phyloP scores from a whole-genome alignment of 2,888 invertebrate species.

The Agrilus biguttatus region DNA sequence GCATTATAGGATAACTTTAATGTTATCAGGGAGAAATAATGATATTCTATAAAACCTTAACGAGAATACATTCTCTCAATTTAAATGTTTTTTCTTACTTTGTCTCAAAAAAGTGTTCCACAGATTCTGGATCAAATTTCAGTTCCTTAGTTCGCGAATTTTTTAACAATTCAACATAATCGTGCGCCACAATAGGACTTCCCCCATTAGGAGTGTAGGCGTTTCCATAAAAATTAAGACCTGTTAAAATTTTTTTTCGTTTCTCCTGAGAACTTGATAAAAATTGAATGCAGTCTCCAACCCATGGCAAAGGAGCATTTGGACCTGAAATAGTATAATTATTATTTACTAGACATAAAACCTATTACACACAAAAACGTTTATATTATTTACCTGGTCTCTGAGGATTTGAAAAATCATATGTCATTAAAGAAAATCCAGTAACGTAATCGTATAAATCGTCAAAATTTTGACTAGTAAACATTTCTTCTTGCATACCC shows the following conservation, averaged over 20 bases:
- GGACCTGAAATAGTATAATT: constrained; percentile 44
- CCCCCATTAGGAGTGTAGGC: constrained; percentile 73
- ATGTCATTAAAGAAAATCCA: constrained; percentile 92
- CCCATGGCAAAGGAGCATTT: constrained; percentile 79
- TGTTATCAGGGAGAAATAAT: background rate
- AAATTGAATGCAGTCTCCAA: constrained; percentile 57
- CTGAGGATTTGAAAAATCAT: constrained; percentile 76
- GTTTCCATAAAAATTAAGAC: constrained; percentile 89
- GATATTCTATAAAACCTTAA: background rate
- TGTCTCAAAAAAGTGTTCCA: constrained; percentile 75
- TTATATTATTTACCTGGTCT: constrained; percentile 47
- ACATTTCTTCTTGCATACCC: constrained; percentile 49
- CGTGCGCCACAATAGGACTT: constrained; percentile 63
- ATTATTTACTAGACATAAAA: background rate
- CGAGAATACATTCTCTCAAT: too few species aligned
- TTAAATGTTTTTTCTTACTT: constrained; percentile 46
- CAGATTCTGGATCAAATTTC: constrained; percentile 59
- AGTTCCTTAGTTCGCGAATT: constrained; percentile 57
- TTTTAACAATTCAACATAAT: constrained; percentile 63
- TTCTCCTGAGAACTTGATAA: constrained; percentile 50
- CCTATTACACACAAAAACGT: background rate
- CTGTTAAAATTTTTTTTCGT: constrained; percentile 68
- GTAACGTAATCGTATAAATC: constrained; percentile 61
- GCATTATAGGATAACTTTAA: background rate
- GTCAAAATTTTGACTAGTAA: constrained; percentile 62